Conservation (phyloP, 2,888 invertebrate species). For the Phortica okadai region DNA sequence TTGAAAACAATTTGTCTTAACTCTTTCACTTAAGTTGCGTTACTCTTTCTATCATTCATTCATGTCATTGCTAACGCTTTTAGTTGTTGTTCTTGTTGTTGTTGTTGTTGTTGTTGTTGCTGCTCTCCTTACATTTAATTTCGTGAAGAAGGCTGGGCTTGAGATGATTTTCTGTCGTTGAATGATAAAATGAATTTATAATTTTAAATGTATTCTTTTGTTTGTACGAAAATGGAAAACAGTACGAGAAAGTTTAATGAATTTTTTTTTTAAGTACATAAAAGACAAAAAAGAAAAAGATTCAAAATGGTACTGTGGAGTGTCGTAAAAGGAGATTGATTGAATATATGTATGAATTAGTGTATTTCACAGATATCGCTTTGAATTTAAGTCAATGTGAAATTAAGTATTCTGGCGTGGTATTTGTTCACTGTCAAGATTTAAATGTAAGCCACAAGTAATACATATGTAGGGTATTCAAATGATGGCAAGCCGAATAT, state of each 20-base stretch:
- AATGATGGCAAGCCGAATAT: no score
- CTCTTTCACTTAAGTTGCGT: constrained; percentile 69
- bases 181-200: constrained; percentile 50
- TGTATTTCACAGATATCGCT: constrained; percentile 25
- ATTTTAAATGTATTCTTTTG: constrained; percentile 48
- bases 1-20: constrained; percentile 71
- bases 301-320: constrained; percentile 51
- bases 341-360: constrained; percentile 21
- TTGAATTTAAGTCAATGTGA: neutral
- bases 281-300: constrained; percentile 38
- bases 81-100: constrained; percentile 43
- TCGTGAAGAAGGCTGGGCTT: constrained; percentile 29
- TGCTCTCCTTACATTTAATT: constrained; percentile 67
- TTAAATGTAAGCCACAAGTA: neutral
- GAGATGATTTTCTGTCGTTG: constrained; percentile 47
- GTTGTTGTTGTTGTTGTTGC: constrained; percentile 48
- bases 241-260: constrained; percentile 21
- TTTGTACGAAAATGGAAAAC: constrained; percentile 46
- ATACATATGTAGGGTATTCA: no score
- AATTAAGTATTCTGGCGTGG: neutral
- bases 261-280: constrained; percentile 19
- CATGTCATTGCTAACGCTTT: constrained; percentile 61
- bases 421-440: neutral
- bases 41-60: constrained; percentile 62
- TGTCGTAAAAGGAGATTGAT: neutral